A percentile compares a stretch with the other conserved stretches of the same genome.
These are phyloP conservation scores for Megaleporinus macrocephalus DNA, from an alignment of 2,113 vertebrate species.

Conservation along the genomic window DNA sequence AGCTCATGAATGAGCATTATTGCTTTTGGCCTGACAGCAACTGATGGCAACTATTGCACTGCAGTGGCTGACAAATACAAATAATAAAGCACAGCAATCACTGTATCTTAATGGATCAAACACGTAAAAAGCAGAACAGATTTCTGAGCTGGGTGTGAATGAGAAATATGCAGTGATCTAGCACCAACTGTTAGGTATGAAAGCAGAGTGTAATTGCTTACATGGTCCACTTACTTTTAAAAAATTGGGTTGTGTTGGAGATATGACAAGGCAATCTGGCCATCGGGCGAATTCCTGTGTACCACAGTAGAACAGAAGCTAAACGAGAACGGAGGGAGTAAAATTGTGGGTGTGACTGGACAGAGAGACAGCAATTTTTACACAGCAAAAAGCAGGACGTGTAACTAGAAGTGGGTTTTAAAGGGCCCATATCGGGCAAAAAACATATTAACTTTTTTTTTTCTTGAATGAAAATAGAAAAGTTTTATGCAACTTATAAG, in stretches of 20 bases:
- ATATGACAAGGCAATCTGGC: conserved; percentile 37
- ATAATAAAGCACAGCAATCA: background rate
- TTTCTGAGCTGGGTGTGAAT: conserved; percentile 14
- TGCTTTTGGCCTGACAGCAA: background rate
- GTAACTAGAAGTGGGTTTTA: background rate
- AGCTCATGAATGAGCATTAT: conserved; percentile 2
- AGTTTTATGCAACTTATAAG: too few species aligned
- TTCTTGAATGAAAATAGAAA: too few species aligned
- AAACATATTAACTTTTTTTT: too few species aligned
- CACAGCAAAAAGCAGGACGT: background rate
- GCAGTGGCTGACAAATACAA: background rate
- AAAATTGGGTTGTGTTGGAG: conserved; percentile 51
- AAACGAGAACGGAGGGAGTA: conserved; percentile 27
- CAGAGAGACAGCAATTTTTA: background rate
- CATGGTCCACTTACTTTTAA: conserved; percentile 51
- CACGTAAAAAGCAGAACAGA: conserved; percentile 3
- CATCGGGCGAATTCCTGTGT: conserved; percentile 23
- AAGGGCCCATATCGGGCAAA: background rate
- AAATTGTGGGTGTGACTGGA: background rate
- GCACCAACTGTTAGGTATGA: conserved; percentile 34
- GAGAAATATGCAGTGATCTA: conserved; percentile 15
- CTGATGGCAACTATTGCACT: background rate
- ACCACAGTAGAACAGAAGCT: conserved; percentile 20
- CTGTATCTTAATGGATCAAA: conserved; percentile 16
- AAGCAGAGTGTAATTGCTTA: conserved; percentile 44